A percentile compares a stretch with the other conserved stretches of the same genome.
Evolutionary conservation across 2,888 invertebrate species (phyloP).

Genomic region (Heliconius charithonia): DNA sequence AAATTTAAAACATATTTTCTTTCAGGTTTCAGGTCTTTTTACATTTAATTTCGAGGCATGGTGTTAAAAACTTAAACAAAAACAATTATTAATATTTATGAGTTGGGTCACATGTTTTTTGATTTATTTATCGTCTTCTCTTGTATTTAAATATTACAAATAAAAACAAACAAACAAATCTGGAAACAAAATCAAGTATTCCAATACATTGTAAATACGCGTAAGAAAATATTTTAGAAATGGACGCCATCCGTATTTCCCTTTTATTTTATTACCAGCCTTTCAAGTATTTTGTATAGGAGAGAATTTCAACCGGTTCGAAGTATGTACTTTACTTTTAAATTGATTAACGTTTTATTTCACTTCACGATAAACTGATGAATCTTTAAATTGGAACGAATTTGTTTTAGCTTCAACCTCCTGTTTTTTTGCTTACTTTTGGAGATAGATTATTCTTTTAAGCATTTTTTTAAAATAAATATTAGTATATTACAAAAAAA

Average conservation of each 20-base stretch:
- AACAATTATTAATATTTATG: too few species aligned
- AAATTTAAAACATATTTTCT: too few species aligned
- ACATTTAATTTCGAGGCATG: too few species aligned
- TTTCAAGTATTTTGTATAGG: slow-evolving; percentile 30
- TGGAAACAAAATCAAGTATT: neutral
- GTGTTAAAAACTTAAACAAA: too few species aligned
- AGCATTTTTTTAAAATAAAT: neutral
- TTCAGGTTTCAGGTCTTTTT: too few species aligned
- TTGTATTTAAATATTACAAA: too few species aligned
- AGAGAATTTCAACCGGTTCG: slow-evolving; percentile 29
- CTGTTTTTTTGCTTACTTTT: neutral
- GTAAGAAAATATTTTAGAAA: slow-evolving; percentile 32
- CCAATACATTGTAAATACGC: slow-evolving; percentile 15
- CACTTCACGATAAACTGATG: slow-evolving; percentile 29
- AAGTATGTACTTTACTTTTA: slow-evolving; percentile 31
- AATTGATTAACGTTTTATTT: slow-evolving; percentile 39
- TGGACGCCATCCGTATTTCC: slow-evolving; percentile 32
- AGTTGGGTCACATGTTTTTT: too few species aligned
- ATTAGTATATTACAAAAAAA: neutral
- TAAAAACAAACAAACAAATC: neutral
- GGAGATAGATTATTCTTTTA: neutral
- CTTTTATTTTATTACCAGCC: slow-evolving; percentile 41
- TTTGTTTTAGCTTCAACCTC: slow-evolving; percentile 8
- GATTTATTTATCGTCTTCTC: too few species aligned
- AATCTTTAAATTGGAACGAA: slow-evolving; percentile 27